These are phyloP conservation scores for Potamilus streckersoni DNA, from an alignment of 1,140 invertebrate species.

Conservation along the genomic window DNA sequence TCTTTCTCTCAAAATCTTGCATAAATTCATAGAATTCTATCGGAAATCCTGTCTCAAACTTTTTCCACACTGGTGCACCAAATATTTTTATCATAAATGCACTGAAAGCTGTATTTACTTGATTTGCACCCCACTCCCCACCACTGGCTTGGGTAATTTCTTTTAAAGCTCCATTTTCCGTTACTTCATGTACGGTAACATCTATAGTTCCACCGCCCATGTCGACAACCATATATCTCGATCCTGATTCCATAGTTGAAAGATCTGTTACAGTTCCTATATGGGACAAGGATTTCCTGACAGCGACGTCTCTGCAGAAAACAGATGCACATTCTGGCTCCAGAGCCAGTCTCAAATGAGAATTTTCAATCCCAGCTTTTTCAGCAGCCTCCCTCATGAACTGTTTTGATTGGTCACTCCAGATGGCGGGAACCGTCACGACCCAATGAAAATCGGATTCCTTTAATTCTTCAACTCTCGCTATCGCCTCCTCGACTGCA, in stretches of 20 bases:
- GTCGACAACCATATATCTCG: slow-evolving; percentile 12
- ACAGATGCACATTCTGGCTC: slow-evolving; percentile 26
- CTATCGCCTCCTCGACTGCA: not conserved
- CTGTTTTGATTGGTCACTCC: slow-evolving; percentile 4
- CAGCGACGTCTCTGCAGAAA: slow-evolving; percentile 1
- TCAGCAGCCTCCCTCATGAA: slow-evolving; percentile 8
- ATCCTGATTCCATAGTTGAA: slow-evolving; percentile 5
- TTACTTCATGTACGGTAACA: slow-evolving; percentile 5
- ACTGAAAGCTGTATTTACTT: slow-evolving; percentile 9
- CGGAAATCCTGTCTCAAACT: not conserved
- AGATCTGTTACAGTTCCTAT: not conserved
- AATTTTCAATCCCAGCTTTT: not conserved
- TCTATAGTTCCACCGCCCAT: slow-evolving; percentile 19
- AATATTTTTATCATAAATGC: slow-evolving; percentile 6
- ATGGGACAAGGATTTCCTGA: slow-evolving; percentile 3
- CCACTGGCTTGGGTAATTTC: slow-evolving; percentile 5
- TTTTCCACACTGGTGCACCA: slow-evolving; percentile 3
- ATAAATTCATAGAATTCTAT: slow-evolving; percentile 11
- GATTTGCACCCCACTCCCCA: slow-evolving; percentile 10
- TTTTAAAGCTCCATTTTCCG: not conserved
- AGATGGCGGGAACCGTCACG: not conserved
- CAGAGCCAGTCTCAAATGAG: not conserved
- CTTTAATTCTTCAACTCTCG: not conserved
- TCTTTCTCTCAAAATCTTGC: slow-evolving; percentile 19
- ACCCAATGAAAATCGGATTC: not conserved